A percentile compares a stretch with the other conserved stretches of the same genome.
These are phyloP conservation scores for Macrophya alboannulata DNA, from an alignment of 2,888 invertebrate species.

Conservation along the genomic window DNA sequence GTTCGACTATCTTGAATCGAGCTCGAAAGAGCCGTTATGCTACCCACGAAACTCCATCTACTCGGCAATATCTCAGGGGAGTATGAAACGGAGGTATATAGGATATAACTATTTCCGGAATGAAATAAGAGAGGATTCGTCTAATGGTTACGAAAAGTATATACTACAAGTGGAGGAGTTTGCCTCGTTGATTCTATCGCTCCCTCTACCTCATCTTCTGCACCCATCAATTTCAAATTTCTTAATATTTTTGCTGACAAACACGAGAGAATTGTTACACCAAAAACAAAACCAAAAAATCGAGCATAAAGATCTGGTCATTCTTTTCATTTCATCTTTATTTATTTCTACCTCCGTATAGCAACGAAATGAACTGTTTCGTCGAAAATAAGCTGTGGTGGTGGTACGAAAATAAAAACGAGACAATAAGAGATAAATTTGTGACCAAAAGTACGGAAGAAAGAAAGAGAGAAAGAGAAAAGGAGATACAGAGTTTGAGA, in stretches of 20 bases:
- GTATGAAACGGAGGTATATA: not conserved
- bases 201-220: not conserved
- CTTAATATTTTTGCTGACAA: not conserved
- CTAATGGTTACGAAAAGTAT: conserved; percentile 39
- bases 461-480: not conserved
- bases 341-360: no score
- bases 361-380: no score
- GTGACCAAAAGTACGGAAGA: not conserved
- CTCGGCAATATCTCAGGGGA: conserved; percentile 8
- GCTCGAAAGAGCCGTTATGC: not conserved
- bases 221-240: not conserved
- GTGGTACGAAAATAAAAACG: not conserved
- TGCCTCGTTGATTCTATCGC: not conserved
- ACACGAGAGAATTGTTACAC: not conserved
- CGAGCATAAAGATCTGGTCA: not conserved
- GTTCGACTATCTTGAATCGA: not conserved
- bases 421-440: conserved; percentile 14
- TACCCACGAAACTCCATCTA: conserved; percentile 32
- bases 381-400: not conserved
- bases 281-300: not conserved
- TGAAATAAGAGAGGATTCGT: conserved; percentile 42
- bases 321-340: not conserved
- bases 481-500: not conserved
- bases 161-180: not conserved
- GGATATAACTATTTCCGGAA: conserved; percentile 22